Percentiles rank a stretch among this genome's conserved stretches.
Conservation (phyloP, 2,888 invertebrate species). For the Spialia ferax region DNA sequence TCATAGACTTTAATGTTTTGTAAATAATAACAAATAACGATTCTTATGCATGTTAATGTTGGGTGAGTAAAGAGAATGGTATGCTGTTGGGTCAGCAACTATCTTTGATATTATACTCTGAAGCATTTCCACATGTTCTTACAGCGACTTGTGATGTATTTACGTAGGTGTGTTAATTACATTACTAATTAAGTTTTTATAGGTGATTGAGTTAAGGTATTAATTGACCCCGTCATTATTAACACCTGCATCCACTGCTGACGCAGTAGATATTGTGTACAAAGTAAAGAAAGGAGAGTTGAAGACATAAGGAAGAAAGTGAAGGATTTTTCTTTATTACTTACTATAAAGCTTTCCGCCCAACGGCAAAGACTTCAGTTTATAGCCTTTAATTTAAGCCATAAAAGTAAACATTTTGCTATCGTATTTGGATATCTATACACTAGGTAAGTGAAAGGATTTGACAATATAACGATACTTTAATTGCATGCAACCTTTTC, state of each 20-base stretch:
- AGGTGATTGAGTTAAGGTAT: constrained; percentile 41
- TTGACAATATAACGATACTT: constrained; percentile 19
- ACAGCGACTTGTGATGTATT: constrained; percentile 6
- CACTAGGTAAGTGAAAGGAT: constrained; percentile 33
- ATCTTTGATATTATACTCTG: constrained; percentile 37
- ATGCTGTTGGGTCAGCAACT: constrained; percentile 25
- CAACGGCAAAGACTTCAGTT: constrained; percentile 16
- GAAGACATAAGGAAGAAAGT: constrained; percentile 34
- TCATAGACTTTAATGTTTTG: constrained; percentile 20
- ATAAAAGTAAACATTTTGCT: constrained; percentile 9
- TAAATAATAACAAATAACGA: constrained; percentile 24
- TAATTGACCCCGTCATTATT: constrained; percentile 58
- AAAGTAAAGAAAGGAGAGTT: constrained; percentile 29
- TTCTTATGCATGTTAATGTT: constrained; percentile 21
- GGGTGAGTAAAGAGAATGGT: constrained; percentile 41
- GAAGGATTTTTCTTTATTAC: constrained; percentile 39
- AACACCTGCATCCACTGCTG: constrained; percentile 56
- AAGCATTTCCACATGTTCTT: constrained; percentile 29
- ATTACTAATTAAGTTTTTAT: constrained; percentile 37
- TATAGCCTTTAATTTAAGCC: constrained; percentile 19
- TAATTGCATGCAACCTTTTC: constrained; percentile 1
- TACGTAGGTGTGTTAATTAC: constrained; percentile 20
- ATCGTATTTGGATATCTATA: constrained; percentile 32
- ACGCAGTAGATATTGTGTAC: constrained; percentile 48
- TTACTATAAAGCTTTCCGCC: constrained; percentile 33